Evolutionary conservation across 37 sponge, comb jelly and placozoan genomes (phyloP).

Genomic region (Geodia barretti): DNA sequence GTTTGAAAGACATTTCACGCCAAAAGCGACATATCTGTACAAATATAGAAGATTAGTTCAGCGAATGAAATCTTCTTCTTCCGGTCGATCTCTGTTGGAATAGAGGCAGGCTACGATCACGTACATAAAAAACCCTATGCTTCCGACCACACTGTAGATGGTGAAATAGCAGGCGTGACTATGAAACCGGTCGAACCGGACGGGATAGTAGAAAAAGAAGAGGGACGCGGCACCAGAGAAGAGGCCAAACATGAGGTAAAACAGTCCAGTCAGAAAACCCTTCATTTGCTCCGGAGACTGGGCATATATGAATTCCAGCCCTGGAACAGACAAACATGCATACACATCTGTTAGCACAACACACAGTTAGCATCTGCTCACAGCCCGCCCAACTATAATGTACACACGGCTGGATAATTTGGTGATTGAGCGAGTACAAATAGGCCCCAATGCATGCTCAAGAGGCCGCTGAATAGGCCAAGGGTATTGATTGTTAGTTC

Average conservation of each 20-base stretch:
- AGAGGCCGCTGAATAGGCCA: no score
- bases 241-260: conserved; percentile 15
- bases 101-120: conserved; percentile 13
- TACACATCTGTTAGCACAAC: no score
- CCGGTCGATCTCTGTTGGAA: conserved; percentile 10
- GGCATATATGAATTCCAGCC: conserved; percentile 34
- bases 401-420: no score
- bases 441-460: no score
- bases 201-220: not conserved
- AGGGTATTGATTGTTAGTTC: no score
- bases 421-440: no score
- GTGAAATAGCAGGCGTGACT: not conserved
- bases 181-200: not conserved
- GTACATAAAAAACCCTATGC: conserved; percentile 7
- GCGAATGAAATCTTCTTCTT: not conserved
- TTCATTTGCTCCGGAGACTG: conserved; percentile 33
- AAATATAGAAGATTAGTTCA: no score
- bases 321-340: no score
- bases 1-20: not conserved
- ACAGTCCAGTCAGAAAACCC: conserved; percentile 36
- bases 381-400: no score
- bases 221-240: conserved; percentile 5
- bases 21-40: not conserved
- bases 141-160: not conserved
- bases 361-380: no score